phyloP scores from a whole-genome alignment of 2,888 invertebrate species.

The Allophyes oxyacanthae region DNA sequence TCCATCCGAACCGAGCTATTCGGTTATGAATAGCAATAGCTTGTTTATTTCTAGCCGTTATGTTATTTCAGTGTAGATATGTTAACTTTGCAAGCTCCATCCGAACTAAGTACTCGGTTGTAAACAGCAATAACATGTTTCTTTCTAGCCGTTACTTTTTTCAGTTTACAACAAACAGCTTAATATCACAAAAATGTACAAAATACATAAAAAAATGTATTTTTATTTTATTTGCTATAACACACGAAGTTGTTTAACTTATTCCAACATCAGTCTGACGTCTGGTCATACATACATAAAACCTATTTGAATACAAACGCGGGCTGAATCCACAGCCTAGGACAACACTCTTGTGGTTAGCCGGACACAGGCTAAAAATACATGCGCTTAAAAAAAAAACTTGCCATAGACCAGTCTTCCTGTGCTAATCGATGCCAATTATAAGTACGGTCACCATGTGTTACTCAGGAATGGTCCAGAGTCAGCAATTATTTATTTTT shows the following conservation, averaged over 20 bases:
- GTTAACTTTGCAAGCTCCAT: too few species aligned
- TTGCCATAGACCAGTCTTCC: conserved; percentile 76
- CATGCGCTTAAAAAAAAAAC: conserved; percentile 64
- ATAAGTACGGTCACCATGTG: conserved; percentile 62
- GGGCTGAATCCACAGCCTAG: conserved; percentile 15
- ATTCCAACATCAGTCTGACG: conserved; percentile 9
- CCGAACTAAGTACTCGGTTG: too few species aligned
- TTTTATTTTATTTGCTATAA: not conserved
- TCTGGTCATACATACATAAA: conserved; percentile 14
- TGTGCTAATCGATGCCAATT: conserved; percentile 87
- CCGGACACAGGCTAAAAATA: conserved; percentile 71
- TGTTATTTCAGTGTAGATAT: too few species aligned
- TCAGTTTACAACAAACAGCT: too few species aligned
- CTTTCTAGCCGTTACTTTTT: too few species aligned
- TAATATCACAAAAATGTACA: too few species aligned
- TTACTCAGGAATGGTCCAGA: conserved; percentile 19
- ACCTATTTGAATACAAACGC: conserved; percentile 38
- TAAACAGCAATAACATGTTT: too few species aligned
- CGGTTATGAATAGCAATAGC: too few species aligned
- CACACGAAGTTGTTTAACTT: conserved; percentile 11
- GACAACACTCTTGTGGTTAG: conserved; percentile 46
- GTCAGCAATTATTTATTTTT: not conserved
- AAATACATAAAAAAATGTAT: too few species aligned
- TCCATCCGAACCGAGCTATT: too few species aligned
- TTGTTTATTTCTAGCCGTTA: too few species aligned